phyloP scores from a whole-genome alignment of 2,113 vertebrate genomes.

The Colius striatus region DNA sequence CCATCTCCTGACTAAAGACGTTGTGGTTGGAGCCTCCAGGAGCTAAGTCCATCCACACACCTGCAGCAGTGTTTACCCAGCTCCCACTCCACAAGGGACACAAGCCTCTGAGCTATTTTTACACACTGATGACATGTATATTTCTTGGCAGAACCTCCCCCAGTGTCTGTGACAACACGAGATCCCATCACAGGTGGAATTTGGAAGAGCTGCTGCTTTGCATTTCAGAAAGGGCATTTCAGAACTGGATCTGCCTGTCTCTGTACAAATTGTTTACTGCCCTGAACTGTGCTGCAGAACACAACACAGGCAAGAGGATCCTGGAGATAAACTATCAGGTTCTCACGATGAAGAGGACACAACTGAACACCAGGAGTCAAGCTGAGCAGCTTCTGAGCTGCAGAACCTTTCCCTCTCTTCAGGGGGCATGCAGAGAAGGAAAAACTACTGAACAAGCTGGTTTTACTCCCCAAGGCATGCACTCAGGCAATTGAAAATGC shows the following conservation, averaged over 20 bases:
- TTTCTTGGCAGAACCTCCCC: not conserved
- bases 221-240: not conserved
- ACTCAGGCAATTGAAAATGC: not conserved
- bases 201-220: not conserved
- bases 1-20: not conserved
- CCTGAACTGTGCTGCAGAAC: not conserved
- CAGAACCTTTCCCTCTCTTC: not conserved
- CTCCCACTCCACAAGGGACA: not conserved
- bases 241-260: not conserved
- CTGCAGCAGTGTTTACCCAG: not conserved
- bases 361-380: not conserved
- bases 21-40: not conserved
- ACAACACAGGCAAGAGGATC: accelerated
- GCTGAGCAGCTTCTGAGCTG: not conserved
- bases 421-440: not conserved
- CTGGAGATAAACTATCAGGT: not conserved
- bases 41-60: not conserved
- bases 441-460: not conserved
- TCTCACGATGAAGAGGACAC: not conserved
- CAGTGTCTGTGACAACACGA: not conserved
- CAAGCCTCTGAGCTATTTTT: not conserved
- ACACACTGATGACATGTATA: not conserved
- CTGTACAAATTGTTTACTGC: not conserved
- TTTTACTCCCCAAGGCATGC: not conserved
- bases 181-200: not conserved